Base-by-base conservation (phyloP, 2,888 invertebrate genomes). In the Eupeodes latifasciatus region DNA sequence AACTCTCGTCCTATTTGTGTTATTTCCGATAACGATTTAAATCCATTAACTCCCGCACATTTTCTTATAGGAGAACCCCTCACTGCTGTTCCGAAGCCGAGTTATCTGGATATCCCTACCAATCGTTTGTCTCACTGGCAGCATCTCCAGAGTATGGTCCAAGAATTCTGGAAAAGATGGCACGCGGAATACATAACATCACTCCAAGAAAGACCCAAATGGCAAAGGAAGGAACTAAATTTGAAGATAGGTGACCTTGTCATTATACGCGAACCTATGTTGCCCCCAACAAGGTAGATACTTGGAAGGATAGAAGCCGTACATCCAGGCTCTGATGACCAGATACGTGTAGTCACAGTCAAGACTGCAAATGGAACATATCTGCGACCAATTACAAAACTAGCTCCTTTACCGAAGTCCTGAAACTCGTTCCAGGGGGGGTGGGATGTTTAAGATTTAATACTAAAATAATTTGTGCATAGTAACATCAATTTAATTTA, bases 1-100 rank as follows among this genome's bases (percentile, higher is more conserved):
- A 53, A 69, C 36, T 53, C 51, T 19, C 51, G 69, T 14, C 69
- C 69, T 53, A 27, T 71, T 51, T 71, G 69, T 71, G 34, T 16
- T 27, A 19, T 27, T 27, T 67, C 67, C 6, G 66, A 66, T 44
- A n/a, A 36, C 10, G 66, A 44, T 44, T 44, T 47, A 47, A 47
- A 66, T 19, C 66, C 66, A 9, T 40, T 66, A 66, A 44, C 66
- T 10, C 66, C 66, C 5, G 67, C 51, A 36, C 67, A 67, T 67
- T 67, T 67, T 36, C n/a, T 49, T 67, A 10, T 67, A 67, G 67
- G 67, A 27, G 67, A 67, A 47, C 67, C 14, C 12, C 19, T 47
- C 16, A 19, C 67, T 11, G 67, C 67, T 19, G 47, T 67, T 5
- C 67, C 67, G 9, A 51, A 67, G 14, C 67, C 49, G 4, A 53